Conservation (phyloP, 2,888 invertebrate genomes). For the Empis stercorea region DNA sequence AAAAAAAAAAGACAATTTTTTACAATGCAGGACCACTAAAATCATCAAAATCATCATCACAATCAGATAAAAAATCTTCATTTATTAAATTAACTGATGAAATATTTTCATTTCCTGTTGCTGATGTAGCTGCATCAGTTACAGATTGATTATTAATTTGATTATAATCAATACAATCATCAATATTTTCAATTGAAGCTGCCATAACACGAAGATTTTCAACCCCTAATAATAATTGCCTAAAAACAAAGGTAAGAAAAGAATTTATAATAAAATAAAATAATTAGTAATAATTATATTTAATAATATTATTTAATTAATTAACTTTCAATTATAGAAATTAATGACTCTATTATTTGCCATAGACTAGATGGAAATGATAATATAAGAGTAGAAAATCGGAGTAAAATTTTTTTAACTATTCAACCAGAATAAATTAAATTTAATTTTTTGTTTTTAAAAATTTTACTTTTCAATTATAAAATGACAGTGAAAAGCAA, state of each 20-base stretch:
- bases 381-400: too few relatives aligned
- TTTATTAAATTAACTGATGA: background rate
- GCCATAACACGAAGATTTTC: constrained; percentile 53
- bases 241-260: constrained; percentile 20
- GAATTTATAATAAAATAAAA: background rate
- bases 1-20: background rate
- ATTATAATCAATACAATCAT: constrained; percentile 22
- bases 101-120: background rate
- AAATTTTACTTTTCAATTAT: too few relatives aligned
- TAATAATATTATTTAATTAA: too few relatives aligned
- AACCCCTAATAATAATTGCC: constrained; percentile 52
- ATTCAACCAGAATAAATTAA: too few relatives aligned
- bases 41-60: constrained; percentile 7
- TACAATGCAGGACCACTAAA: constrained; percentile 10
- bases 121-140: background rate
- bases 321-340: too few relatives aligned
- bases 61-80: constrained; percentile 9
- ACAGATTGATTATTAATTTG: background rate
- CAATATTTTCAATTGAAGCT: constrained; percentile 46
- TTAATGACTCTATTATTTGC: too few relatives aligned
- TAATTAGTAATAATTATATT: too few relatives aligned
- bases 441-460: too few relatives aligned
- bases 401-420: too few relatives aligned
- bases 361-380: too few relatives aligned
- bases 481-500: too few relatives aligned